Base-by-base conservation (phyloP, 2,888 invertebrate genomes). In the Eueremaeus valkanovi region DNA sequence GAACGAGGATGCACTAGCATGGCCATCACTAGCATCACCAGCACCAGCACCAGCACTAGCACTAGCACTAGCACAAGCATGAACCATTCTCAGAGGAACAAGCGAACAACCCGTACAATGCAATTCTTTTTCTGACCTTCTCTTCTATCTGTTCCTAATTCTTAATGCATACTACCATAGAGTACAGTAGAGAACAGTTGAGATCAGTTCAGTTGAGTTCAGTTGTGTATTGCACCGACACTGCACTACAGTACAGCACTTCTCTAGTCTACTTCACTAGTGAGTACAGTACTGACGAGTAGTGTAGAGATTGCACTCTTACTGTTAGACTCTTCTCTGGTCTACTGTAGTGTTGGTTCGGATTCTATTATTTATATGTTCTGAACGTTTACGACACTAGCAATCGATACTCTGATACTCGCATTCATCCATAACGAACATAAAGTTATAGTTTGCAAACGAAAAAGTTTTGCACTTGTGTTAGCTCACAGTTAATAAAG, bases 351-450 rank as follows among this genome's bases (percentile, higher is more conserved):
- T 21, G 5, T 18, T n/a, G 5, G 6, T 6, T 51, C 21, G n/a
- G 51, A 24, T 58, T 58, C 58, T 58, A 63, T 63, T 63, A 63
- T 63, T 63, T 29, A 63, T 63, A 33, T 63, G 31, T 63, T n/a
- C 63, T 29, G 9, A 29, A 33, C 11, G 33, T 33, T 63, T 31
- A 63, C 63, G 63, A 33, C 31, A 63, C 63, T 16, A 63, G 9
- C 18, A 33, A 63, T 63, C 63, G 33, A 63, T 63, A 63, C 16
- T 63, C 31, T 63, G 63, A 63, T n/a, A 13, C 31, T 33, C 33
- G 9, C 63, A 63, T 33, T 63, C 63, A 63, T 63, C 63, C 63
- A 31, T 31, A 63, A 31, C 63, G 16, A 63, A 63, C 33, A 31
- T 16, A 29, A 33, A 63, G 16, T 63, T 63, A 63, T 63, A 31